A percentile compares a stretch with the other conserved stretches of the same genome.
phyloP scores from a whole-genome alignment of 2,888 invertebrate genomes.

The Argyresthia albistria region DNA sequence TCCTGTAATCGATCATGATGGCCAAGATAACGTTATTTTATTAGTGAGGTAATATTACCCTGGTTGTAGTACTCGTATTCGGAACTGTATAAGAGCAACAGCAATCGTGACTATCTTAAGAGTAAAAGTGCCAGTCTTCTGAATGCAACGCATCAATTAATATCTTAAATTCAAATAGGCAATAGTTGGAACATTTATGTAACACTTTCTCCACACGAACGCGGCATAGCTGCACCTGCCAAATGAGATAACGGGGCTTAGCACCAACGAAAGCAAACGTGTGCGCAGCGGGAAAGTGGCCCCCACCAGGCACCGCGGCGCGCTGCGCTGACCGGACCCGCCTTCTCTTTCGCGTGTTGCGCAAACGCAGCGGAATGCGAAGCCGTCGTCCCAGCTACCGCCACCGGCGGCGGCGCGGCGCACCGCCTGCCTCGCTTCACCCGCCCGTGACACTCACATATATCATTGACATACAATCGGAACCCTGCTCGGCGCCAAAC shows the following conservation, averaged over 20 bases:
- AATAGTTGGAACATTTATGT: constrained; percentile 26
- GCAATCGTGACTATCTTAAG: too few relatives aligned
- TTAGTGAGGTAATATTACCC: too few relatives aligned
- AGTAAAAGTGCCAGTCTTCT: too few relatives aligned
- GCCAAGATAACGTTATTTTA: too few relatives aligned
- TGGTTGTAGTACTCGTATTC: too few relatives aligned
- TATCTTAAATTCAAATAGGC: background rate
- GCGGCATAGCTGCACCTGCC: constrained; percentile 55
- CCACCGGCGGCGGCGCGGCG: constrained; percentile 5
- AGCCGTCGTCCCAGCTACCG: background rate
- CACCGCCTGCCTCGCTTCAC: constrained; percentile 10
- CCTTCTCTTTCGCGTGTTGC: constrained; percentile 56
- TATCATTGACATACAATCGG: constrained; percentile 32
- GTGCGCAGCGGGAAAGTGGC: constrained; percentile 54
- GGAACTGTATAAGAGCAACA: too few relatives aligned
- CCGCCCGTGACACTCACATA: constrained; percentile 26
- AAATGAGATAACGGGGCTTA: constrained; percentile 62
- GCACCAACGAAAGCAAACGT: constrained; percentile 66
- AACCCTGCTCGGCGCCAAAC: constrained; percentile 9
- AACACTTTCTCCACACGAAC: constrained; percentile 58
- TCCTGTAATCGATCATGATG: too few relatives aligned
- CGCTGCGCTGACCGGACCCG: constrained; percentile 15
- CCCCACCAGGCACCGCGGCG: constrained; percentile 21
- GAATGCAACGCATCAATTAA: too few relatives aligned
- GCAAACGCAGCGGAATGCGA: constrained; percentile 37